Base-by-base conservation (phyloP, 2,113 vertebrate genomes). In the Neopipo cinnamomea region DNA sequence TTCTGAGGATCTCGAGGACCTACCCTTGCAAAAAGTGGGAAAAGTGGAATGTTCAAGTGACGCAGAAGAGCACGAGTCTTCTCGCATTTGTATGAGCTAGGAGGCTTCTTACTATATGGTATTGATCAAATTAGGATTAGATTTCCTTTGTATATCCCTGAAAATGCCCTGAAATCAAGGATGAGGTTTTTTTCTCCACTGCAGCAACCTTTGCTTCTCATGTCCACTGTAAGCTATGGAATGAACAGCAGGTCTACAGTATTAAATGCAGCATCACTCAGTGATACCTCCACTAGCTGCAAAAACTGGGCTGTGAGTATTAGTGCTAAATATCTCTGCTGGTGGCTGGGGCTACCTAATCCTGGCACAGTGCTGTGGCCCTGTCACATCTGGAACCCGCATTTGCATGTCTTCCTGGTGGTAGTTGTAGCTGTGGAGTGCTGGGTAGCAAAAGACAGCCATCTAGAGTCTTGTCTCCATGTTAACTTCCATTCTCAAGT, bases 251-350 rank as follows among this genome's bases (percentile, higher is more conserved):
- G 28, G 9, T 14, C 20, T 31, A 7, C 30, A 39, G 6, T 5
- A 28, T 9, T 1, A 19, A 28, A 39, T 2, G 14, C 42, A 71
- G 50, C 42, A 15, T 8, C 0, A 0, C 0, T 1, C 9, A n/a
- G 39, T 2, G 14, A n/a, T 41, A 20, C 23, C 12, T 88, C 20
- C 66, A 14, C 20, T 12, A 24, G 18, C 33, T 9, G 4, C 55
- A 50, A 81, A 85, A 55, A 18, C 28, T 12, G 31, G 27, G 7
- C 28, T 62, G 33, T 20, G 67, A 39, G 14, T 44, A 24, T 30
- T 4, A 37, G 12, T 50, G 72, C 21, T 55, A 19, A 31, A 18
- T 28, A 58, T 18, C 44, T 44, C 37, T 63, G 56, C 22, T 55
- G 50, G 14, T 85, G 75, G 6, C 49, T 39, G 23, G 35, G 46